phyloP scores from a whole-genome alignment of 1,140 invertebrate species.

The Cherax destructor region DNA sequence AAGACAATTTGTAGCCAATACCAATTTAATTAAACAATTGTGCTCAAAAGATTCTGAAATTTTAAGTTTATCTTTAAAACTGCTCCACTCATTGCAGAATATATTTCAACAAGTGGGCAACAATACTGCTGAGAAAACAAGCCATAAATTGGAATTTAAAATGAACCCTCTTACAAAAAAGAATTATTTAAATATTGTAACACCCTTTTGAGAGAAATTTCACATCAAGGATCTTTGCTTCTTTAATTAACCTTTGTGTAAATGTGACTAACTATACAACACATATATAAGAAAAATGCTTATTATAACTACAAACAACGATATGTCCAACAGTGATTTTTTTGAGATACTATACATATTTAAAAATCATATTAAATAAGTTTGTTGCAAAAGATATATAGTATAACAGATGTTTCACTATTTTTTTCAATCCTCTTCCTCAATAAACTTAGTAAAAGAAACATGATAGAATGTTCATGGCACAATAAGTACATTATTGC shows the following conservation, averaged over 20 bases:
- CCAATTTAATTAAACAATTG: neutral
- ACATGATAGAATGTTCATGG: neutral
- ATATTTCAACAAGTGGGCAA: neutral
- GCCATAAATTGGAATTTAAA: neutral
- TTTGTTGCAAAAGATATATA: conserved; percentile 3
- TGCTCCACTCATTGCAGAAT: neutral
- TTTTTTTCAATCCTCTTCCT: neutral
- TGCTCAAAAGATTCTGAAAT: neutral
- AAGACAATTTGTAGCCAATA: neutral
- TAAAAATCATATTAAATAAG: conserved; percentile 13
- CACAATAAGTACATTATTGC: neutral
- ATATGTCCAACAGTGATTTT: conserved; percentile 66
- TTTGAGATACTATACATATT: neutral
- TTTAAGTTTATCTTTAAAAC: neutral
- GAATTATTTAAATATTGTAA: neutral
- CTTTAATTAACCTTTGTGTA: neutral
- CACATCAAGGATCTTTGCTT: neutral
- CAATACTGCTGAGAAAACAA: conserved; percentile 12
- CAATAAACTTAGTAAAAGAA: neutral
- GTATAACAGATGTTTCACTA: neutral
- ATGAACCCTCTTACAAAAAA: too few relatives aligned
- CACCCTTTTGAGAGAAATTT: neutral
- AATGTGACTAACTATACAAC: conserved; percentile 19
- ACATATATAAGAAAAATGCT: conserved; percentile 21
- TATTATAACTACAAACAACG: conserved; percentile 56